These are phyloP conservation scores for Trichoplusia ni DNA, from an alignment of 1,140 invertebrate genomes.

Conservation along the genomic window DNA sequence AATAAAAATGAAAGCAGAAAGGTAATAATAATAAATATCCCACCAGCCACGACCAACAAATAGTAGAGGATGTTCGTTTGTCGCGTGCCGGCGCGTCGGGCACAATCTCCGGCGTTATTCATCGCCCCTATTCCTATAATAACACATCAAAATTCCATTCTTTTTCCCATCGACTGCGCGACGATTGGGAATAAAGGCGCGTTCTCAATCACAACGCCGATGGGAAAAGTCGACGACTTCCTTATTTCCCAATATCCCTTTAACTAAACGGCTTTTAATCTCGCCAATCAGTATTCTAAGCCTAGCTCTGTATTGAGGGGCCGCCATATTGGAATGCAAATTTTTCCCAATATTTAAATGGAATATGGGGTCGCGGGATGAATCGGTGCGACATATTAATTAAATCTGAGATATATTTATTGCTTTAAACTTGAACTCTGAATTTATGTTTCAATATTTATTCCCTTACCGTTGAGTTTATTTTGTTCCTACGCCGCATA, in stretches of 20 bases:
- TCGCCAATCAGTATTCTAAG: conserved; percentile 18
- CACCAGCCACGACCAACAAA: too few relatives aligned
- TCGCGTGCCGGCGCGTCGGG: too few relatives aligned
- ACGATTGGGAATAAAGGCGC: conserved; percentile 5
- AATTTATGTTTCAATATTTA: conserved; percentile 10
- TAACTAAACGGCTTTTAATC: conserved; percentile 30
- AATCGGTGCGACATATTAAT: conserved; percentile 4
- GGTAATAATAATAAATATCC: too few relatives aligned
- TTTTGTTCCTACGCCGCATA: neutral
- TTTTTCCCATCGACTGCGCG: neutral
- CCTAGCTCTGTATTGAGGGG: neutral
- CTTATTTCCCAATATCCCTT: conserved; percentile 27
- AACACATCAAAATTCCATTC: conserved; percentile 28
- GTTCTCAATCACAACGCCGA: conserved; percentile 20
- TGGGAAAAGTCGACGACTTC: conserved; percentile 15
- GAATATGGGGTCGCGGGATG: neutral
- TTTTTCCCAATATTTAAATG: conserved; percentile 28
- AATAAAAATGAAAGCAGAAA: too few relatives aligned
- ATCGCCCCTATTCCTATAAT: conserved; percentile 15
- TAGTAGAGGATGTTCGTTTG: too few relatives aligned
- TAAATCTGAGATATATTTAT: conserved; percentile 4
- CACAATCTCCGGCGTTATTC: conserved; percentile 6
- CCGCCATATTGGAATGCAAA: conserved; percentile 24
- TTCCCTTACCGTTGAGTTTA: neutral
- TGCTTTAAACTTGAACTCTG: neutral